Base-by-base conservation (phyloP, 2,888 invertebrate genomes). In the Ichneumon xanthorius region DNA sequence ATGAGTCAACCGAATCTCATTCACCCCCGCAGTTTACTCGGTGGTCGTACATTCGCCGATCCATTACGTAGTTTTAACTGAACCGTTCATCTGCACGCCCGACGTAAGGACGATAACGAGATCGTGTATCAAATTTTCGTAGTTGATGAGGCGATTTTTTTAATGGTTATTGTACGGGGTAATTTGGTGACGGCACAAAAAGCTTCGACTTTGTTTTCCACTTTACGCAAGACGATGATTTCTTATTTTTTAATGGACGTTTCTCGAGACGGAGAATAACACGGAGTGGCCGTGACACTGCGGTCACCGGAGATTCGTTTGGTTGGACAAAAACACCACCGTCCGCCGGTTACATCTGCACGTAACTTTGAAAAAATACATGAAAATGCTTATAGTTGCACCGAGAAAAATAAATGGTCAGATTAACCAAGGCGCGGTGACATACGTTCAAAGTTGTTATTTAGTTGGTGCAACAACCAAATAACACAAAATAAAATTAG, bases 11-110 rank as follows among this genome's bases (percentile, higher is more conserved):
- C 58, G 22, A 58, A 58, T 58, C 26, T 11, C 58, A 16, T 11
- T 58, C 55, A 40, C 2, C 9, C n/a, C 11, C 16, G 68, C 68
- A 22, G 16, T 45, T 48, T 7, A 50, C n/a, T 30, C 70, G n/a
- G 9, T 70, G 30, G n/a, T 50, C 48, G 48, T 50, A 70, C n/a
- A 70, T 70, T 30, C n/a, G 4, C n/a, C 70, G 50, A 68, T n/a
- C n/a, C 14, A 7, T n/a, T 58, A 11, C 1, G 26, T 58, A 11
- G 22, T 22, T 22, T 4, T 4, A 19, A 22, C 9, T 4, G 9
- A 22, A 19, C 3, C 22, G 55, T 22, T 40, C 2, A 40, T 4
- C 16, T 45, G 45, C 14, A 58, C 58, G 26, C 11, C 4, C 22
- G 11, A 26, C 4, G 11, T 3, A 26, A 58, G 45, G 4, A 4